These are phyloP conservation scores for Crax fasciolata DNA, from an alignment of 2,797 vertebrate species.

Conservation along the genomic window DNA sequence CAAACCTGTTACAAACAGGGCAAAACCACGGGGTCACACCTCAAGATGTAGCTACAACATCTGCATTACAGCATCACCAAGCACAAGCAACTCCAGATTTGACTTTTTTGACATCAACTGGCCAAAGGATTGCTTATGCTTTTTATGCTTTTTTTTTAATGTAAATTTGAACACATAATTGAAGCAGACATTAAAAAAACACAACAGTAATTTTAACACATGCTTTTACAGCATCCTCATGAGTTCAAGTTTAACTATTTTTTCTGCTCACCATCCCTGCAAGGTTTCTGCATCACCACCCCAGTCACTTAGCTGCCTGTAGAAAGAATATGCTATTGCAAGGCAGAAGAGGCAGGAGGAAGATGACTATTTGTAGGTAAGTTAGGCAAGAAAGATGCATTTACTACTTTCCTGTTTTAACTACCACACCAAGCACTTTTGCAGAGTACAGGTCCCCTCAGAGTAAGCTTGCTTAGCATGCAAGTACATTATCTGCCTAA, in stretches of 20 bases:
- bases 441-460: slow-evolving; percentile 45
- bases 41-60: not conserved
- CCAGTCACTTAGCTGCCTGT: not conserved
- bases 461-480: slow-evolving; percentile 65
- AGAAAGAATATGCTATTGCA: slow-evolving; percentile 43
- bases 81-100: not conserved
- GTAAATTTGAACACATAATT: not conserved
- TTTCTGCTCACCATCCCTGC: not conserved
- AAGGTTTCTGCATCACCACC: not conserved
- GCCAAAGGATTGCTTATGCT: not conserved
- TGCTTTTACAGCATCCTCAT: not conserved
- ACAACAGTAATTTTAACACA: not conserved
- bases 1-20: not conserved
- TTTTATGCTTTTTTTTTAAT: not conserved
- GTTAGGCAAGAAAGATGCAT: slow-evolving; percentile 53
- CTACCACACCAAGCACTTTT: slow-evolving; percentile 52
- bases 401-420: slow-evolving; percentile 54
- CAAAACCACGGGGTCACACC: not conserved
- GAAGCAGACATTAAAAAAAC: not conserved
- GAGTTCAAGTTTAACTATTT: not conserved
- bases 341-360: slow-evolving; percentile 14
- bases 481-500: slow-evolving; percentile 71
- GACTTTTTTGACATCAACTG: not conserved
- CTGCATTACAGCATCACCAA: not conserved
- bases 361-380: slow-evolving; percentile 62